Base-by-base conservation (phyloP, 2,113 vertebrate genomes). In the Hemicordylus capensis region DNA sequence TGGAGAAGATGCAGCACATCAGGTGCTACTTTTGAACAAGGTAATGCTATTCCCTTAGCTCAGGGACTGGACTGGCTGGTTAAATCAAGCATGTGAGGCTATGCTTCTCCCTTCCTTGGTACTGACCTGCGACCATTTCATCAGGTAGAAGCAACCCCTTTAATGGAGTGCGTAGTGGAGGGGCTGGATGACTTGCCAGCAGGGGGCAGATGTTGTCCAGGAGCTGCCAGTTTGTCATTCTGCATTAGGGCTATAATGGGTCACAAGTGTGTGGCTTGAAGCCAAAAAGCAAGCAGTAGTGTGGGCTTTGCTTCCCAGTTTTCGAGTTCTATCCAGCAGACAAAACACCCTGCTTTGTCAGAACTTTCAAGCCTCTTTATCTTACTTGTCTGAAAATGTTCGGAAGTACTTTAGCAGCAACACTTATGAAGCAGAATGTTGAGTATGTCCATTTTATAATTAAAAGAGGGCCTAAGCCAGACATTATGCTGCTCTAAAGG, bases 401-500 rank as follows among this genome's bases (percentile, higher is more conserved):
- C 83, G 46, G 54, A 82, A 87, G 31, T 5, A 46, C 70, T 64
- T 61, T 4, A 56, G 51, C 42, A 76, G 17, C 2, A 58, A 10
- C 12, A 7, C 66, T 76, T 46, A 64, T 69, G 44, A 28, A 2
- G 42, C 54, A 89, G 78, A 79, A 54, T 75, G 26, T 34, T 42
- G 24, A 58, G 19, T 22, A 34, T 17, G 28, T 76, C 91, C 3
- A 22, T 78, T 78, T 58, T 28, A 34, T 77, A 70, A 70, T 85
- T 85, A 58, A 85, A 78, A 70, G 37, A 1, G 48, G 34, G 51
- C 39, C 48, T 59, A 37, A 20, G 14, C 84, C 72, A 91, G 63
- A 26, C 54, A 80, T 61, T 34, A 69, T 58, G 80, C 59, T 84
- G 69, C 64, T 91, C 84, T 76, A 51, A 86, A 84, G 44, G 28